Evolutionary conservation across 2,888 invertebrate genomes (phyloP), one percentile per base, ranked within the genome.

Genomic region (Melinopterus prodromus): DNA sequence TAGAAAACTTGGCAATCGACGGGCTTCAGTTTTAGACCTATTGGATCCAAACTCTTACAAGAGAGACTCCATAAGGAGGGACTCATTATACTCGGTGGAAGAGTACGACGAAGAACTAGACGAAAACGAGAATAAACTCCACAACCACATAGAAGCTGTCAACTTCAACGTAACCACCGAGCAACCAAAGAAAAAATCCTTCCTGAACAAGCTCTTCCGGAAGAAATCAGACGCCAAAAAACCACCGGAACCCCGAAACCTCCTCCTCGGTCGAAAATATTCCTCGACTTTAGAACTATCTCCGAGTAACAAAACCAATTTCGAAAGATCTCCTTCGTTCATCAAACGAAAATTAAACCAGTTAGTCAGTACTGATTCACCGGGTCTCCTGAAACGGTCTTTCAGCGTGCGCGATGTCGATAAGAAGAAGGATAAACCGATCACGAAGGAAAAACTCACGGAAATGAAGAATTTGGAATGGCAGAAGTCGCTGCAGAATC

Each of bases 401-500:
- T 83, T 89, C 70, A 89, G 89, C 82, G 87, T 89, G 72, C 84
- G 89, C 12, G 88, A 88, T 79, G 80, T 88, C 15, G 84, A 83
- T 38, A 86, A 86, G 80, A 87, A 86, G 71, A 83, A 85, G 26
- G 86, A 86, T 69, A 85, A 85, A 80, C 85, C 85, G 0, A 82
- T 82, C 53, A 84, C 84, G 14, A 84, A 86, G 36, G 87, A 86
- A 1, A 86, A 86, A 83, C 82, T 85, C 79, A 86, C 84, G 83
- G 90, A 86, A 71, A 87, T 89, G 80, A 89, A 87, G 16, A 85
- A 86, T 81, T 86, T 84, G 82, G 88, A 86, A 86, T 92, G 92
- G 92, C 90, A 90, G 53, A 90, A 91, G 15, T 91, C 91, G 0
- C 83, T 92, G 81, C 90, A 91, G 82, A 91, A 90, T 9, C 85